phyloP scores from a whole-genome alignment of 1,140 invertebrate genomes.

The Bombus waltoni region DNA sequence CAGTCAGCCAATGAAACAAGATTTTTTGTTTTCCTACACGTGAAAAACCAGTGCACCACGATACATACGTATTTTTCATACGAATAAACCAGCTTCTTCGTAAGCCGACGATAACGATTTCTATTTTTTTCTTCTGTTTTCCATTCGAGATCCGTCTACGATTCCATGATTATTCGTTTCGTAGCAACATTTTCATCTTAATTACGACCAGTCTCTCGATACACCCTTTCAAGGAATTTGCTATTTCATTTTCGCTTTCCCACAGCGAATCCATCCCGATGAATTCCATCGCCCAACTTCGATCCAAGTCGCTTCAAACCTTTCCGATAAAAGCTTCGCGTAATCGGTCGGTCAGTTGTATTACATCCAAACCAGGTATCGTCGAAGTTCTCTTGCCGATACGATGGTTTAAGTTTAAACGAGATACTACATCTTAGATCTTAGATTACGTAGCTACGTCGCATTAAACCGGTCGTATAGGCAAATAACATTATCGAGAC shows the following conservation, averaged over 20 bases:
- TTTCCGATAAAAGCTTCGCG: constrained; percentile 55
- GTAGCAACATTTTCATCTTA: neutral
- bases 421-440: no score
- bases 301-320: constrained; percentile 40
- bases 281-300: neutral
- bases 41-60: neutral
- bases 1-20: constrained; percentile 7
- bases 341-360: constrained; percentile 33
- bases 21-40: neutral
- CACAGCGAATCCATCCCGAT: no score
- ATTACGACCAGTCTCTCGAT: neutral
- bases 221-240: no score
- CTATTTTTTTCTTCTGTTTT: neutral
- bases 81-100: neutral
- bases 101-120: no score
- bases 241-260: no score
- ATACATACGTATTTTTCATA: neutral
- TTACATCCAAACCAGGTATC: constrained; percentile 35
- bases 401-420: no score
- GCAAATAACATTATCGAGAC: no score
- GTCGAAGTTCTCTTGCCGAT: no score
- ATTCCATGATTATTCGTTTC: neutral
- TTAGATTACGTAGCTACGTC: neutral
- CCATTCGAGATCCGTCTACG: no score
- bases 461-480: no score